These are phyloP conservation scores for Hirudo medicinalis DNA, from an alignment of 1,140 invertebrate genomes.

Conservation along the genomic window DNA sequence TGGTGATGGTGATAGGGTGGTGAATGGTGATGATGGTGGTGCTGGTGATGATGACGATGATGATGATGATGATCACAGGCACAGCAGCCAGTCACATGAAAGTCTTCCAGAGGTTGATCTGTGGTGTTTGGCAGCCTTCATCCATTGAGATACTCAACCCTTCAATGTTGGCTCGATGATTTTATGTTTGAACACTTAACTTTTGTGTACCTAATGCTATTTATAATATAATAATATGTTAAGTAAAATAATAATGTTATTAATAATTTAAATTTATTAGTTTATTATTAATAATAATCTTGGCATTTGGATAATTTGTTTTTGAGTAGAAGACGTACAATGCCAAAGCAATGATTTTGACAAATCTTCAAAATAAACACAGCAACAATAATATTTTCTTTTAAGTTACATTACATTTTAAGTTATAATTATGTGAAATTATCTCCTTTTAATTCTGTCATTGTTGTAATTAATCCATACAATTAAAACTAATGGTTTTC, in stretches of 20 bases:
- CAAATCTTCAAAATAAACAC: neutral
- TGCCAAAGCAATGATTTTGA: neutral
- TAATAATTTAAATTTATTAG: too few relatives aligned
- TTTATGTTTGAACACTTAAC: neutral
- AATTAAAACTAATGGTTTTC: too few relatives aligned
- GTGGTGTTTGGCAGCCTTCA: constrained; percentile 15
- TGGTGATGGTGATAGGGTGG: too few relatives aligned
- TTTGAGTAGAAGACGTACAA: neutral
- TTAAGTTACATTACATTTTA: neutral
- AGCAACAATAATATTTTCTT: neutral
- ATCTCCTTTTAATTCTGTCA: too few relatives aligned
- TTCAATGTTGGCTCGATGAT: neutral
- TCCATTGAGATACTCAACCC: constrained; percentile 12
- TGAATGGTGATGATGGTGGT: neutral
- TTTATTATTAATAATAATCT: neutral
- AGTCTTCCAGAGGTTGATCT: constrained; percentile 14
- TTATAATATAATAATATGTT: too few relatives aligned
- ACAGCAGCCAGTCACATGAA: constrained; percentile 15
- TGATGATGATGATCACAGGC: neutral
- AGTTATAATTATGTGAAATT: too few relatives aligned
- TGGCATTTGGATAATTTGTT: neutral
- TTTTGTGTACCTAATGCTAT: neutral
- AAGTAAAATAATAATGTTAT: too few relatives aligned
- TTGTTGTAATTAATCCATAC: too few relatives aligned
- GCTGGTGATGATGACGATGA: neutral